A percentile compares a stretch with the other conserved stretches of the same genome.
These are phyloP conservation scores for Pardosa pseudoannulata DNA, from an alignment of 2,888 invertebrate genomes.

Conservation along the genomic window DNA sequence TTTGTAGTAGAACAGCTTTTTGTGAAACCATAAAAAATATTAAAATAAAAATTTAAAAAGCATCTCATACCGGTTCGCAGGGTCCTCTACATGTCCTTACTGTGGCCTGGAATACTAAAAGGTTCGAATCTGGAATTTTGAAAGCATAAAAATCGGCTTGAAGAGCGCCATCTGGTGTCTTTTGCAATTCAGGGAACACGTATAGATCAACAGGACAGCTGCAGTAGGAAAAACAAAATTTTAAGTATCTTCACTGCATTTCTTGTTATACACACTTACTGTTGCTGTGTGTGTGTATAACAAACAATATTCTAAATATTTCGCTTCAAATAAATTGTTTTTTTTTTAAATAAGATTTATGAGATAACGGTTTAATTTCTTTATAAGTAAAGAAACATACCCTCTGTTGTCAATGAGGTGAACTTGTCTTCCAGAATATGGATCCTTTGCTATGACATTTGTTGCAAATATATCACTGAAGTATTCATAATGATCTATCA, in stretches of 20 bases:
- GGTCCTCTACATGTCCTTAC: slow-evolving; percentile 92
- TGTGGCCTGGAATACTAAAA: slow-evolving; percentile 93
- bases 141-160: slow-evolving; percentile 95
- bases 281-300: too few species aligned
- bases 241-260: too few species aligned
- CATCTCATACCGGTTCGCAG: slow-evolving; percentile 90
- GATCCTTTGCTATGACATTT: slow-evolving; percentile 93
- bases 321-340: too few species aligned
- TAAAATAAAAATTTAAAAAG: too few species aligned
- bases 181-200: slow-evolving; percentile 93
- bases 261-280: too few species aligned
- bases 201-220: slow-evolving; percentile 92
- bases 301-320: too few species aligned
- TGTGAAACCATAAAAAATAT: too few species aligned
- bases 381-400: slow-evolving; percentile 81
- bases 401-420: slow-evolving; percentile 93
- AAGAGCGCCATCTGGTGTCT: slow-evolving; percentile 88
- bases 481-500: slow-evolving; percentile 75
- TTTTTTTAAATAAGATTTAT: too few species aligned
- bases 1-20: too few species aligned
- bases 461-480: slow-evolving; percentile 89
- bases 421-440: slow-evolving; percentile 92
- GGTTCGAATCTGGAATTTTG: slow-evolving; percentile 95
- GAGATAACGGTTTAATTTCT: too few species aligned
- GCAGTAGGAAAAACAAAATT: too few species aligned